A percentile compares a stretch with the other conserved stretches of the same genome.
Evolutionary conservation across 2,113 vertebrate genomes (phyloP).

Genomic region (Crypturellus undulatus): DNA sequence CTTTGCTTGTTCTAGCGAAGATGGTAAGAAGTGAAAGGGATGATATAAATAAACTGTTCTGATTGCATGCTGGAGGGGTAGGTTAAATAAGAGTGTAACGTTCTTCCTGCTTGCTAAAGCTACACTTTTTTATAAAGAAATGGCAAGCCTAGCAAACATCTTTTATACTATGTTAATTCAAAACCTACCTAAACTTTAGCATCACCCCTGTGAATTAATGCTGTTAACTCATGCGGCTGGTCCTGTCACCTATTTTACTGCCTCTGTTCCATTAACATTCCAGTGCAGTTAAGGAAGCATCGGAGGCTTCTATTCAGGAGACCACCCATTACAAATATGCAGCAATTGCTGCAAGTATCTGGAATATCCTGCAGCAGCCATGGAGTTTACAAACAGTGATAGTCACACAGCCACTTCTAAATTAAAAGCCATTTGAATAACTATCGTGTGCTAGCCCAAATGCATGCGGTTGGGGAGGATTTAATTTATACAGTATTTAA

Average conservation of each 20-base stretch:
- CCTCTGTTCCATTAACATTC: not conserved
- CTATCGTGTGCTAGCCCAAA: not conserved
- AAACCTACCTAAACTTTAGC: not conserved
- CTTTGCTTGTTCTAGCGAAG: constrained; percentile 1
- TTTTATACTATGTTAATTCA: not conserved
- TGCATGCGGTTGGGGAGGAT: not conserved
- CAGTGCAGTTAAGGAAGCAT: not conserved
- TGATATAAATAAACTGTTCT: not conserved
- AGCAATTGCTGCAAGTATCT: not conserved
- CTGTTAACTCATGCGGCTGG: not conserved
- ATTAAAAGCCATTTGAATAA: not conserved
- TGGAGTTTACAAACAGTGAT: not conserved
- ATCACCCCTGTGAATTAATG: not conserved
- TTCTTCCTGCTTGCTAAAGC: not conserved
- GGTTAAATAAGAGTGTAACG: not conserved
- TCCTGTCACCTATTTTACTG: not conserved
- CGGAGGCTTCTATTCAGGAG: not conserved
- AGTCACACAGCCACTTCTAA: not conserved
- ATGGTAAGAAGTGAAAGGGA: not conserved
- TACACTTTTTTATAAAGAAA: not conserved
- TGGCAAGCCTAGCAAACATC: not conserved
- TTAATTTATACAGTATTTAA: not conserved
- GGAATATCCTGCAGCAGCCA: not conserved
- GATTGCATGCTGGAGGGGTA: not conserved
- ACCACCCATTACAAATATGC: not conserved